Evolutionary conservation across 2,113 vertebrate species (phyloP).

Genomic region (Seriola quinqueradiata): DNA sequence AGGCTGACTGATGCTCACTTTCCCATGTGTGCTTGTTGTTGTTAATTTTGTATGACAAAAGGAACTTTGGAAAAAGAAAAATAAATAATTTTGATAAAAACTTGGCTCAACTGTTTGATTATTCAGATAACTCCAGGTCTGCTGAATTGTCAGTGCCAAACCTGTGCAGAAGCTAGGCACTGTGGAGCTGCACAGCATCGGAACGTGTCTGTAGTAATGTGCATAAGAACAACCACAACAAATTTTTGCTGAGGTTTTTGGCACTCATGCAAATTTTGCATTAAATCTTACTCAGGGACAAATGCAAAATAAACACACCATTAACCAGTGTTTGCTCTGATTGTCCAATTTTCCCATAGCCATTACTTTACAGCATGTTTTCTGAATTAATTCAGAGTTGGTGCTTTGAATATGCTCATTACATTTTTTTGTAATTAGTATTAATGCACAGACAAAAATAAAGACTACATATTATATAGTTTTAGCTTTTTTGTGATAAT

Average conservation of each 20-base stretch:
- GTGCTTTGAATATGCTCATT: neutral
- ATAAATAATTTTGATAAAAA: constrained; percentile 4
- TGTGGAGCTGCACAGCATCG: constrained; percentile 22
- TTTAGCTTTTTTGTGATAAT: no score
- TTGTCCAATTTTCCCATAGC: neutral
- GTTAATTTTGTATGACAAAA: constrained; percentile 11
- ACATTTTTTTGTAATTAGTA: neutral
- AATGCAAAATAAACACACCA: neutral
- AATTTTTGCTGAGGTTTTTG: constrained; percentile 18
- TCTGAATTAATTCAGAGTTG: constrained; percentile 11
- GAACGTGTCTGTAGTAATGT: neutral
- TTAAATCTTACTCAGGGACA: neutral
- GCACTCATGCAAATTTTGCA: constrained; percentile 9
- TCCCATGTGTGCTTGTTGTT: neutral
- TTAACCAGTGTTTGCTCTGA: neutral
- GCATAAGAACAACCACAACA: constrained; percentile 3
- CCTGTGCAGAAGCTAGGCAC: neutral
- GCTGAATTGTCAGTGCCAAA: neutral
- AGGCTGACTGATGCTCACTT: neutral
- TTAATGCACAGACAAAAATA: neutral
- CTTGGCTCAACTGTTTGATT: constrained; percentile 16
- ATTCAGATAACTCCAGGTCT: constrained; percentile 3
- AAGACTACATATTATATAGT: no score
- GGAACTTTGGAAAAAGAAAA: neutral
- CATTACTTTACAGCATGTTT: neutral